Base-by-base conservation (phyloP, 1,140 invertebrate species). In the Acromyrmex charruanus region DNA sequence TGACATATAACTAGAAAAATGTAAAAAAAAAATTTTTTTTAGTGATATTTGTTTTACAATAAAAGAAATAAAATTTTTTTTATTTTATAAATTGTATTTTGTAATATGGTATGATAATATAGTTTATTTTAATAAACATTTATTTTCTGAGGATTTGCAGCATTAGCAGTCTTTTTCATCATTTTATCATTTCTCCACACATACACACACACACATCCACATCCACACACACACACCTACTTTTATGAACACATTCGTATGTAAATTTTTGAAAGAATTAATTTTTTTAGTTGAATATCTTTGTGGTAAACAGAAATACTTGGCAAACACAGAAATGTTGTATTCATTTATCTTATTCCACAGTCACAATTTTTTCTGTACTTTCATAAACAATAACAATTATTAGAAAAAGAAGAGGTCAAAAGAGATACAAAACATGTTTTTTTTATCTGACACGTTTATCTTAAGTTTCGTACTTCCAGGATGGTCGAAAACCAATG, bases 401-500 rank as follows among this genome's bases (percentile, higher is more conserved):
- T 18, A 58, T n/a, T 3, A 25, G 55, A 44, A 44, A 59, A 44
- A 74, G 16, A n/a, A 74, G 16, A 49, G 5, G 44, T 58, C 55
- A 69, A 44, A 77, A 65, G 5, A 61, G 1, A 14, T 72, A 25
- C n/a, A 6, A 39, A 58, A 65, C 44, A 49, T 69, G 16, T 25
- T 25, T 25, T 25, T 25, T 61, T 63, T 44, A 3, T 5, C 5
- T 16, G 4, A 25, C 3, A 6, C 3, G 3, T 51, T 59, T 7
- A 9, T 16, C 18, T 28, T 51, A 55, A 35, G 31, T 25, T 16
- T 92, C 69, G 49, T 85, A 91, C 53, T 91, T 90, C 89, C 90
- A 92, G 5, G 88, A 63, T 4, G 87, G 88, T 12, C 91, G 65
- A 55, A 89, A 91, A 1, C 92, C 92, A 28, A 92, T 92, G 28